Base-by-base conservation (phyloP, 1,140 invertebrate genomes). In the Elysia chlorotica region DNA sequence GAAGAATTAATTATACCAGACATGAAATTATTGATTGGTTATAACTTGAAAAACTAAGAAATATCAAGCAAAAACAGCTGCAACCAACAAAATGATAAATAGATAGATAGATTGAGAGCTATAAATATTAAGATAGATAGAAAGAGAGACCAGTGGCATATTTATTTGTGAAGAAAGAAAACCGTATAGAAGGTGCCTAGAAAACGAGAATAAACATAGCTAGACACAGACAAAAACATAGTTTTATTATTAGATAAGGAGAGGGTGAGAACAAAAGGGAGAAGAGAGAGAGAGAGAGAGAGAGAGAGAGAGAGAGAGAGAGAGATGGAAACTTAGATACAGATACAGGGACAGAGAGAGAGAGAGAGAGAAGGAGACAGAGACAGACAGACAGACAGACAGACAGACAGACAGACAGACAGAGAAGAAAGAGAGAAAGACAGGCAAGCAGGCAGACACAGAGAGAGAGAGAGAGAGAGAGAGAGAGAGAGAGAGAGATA, bases 401-500 rank as follows among this genome's bases (percentile, higher is more conserved):
- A 63, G 19, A 63, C 17, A 65, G 21, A 65, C 14, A 33, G 62
- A 48, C 38, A 48, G 17, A 48, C 38, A 23, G 48, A 48, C 23
- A 48, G 48, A 19, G 21, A n/a, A 2, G 28, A 62, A 62, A 31
- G 28, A 59, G 56, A 59, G 56, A 10, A 28, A 59, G 10, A 59
- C 35, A 17, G 35, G 25, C 35, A 66, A 23, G 23, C 23, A 67
- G 2, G 21, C 23, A 33, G 31, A 54, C 38, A 68, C 10, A 25
- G n/a, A 31, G 37, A 53, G 41, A 30, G 30, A 68, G 66, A 68
- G 25, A 48, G 48, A 68, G 66, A 68, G 48, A 54, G 48, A 56
- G 66, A 68, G 25, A 54, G 48, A 56, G 66, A 68, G 48, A 54
- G 25, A 31, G 66, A 68, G 48, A 54, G 48, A 68, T 38, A 68